Percentiles rank a stretch among this genome's conserved stretches.
Evolutionary conservation across 2,797 vertebrate species (phyloP).

Genomic region (Ispidina lecontei): DNA sequence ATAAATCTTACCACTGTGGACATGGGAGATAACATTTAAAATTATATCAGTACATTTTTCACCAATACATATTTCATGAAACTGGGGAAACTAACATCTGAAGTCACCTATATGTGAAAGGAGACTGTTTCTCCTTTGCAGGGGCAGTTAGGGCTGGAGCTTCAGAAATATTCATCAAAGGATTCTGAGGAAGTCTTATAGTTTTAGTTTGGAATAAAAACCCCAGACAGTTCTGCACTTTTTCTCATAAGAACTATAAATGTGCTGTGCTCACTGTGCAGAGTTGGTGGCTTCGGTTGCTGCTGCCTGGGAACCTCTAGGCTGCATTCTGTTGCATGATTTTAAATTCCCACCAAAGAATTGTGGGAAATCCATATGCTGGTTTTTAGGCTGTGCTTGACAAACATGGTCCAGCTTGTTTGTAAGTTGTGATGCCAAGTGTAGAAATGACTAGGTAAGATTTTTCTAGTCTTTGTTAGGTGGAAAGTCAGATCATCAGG

Average conservation of each 20-base stretch:
- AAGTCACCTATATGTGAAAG: background rate
- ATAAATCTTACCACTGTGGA: background rate
- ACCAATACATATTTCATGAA: background rate
- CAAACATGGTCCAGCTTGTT: background rate
- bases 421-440: background rate
- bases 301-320: background rate
- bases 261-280: background rate
- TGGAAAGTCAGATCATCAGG: constrained; percentile 30
- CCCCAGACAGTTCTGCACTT: background rate
- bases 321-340: background rate
- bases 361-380: background rate
- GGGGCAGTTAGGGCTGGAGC: background rate
- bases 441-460: constrained; percentile 52
- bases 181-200: background rate
- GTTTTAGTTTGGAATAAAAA: background rate
- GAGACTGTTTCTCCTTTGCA: background rate
- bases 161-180: constrained; percentile 27
- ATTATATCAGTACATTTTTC: background rate
- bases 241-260: background rate
- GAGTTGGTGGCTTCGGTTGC: background rate
- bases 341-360: background rate
- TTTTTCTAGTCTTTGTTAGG: constrained; percentile 49
- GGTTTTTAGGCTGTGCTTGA: background rate
- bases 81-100: background rate
- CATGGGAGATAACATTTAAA: background rate